These are phyloP conservation scores for Cyprinella venusta DNA, from an alignment of 2,797 vertebrate genomes.

Conservation along the genomic window DNA sequence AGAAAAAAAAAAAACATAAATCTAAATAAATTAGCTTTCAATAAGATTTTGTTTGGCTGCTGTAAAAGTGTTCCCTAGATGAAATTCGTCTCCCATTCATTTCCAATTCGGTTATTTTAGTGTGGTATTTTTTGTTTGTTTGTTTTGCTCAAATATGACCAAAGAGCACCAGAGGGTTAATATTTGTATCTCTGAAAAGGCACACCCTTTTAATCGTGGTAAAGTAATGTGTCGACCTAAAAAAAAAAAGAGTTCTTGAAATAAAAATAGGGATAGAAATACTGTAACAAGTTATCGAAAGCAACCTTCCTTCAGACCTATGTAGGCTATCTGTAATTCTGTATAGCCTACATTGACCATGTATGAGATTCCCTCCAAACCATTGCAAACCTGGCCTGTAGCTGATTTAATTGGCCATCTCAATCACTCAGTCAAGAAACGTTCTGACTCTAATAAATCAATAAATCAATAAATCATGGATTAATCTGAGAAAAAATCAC, in stretches of 20 bases:
- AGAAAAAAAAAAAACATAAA: too few relatives aligned
- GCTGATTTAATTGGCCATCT: neutral
- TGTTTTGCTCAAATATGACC: too few relatives aligned
- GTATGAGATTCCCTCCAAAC: too few relatives aligned
- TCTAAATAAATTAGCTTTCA: too few relatives aligned
- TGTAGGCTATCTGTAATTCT: neutral
- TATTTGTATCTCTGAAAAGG: slow-evolving; percentile 20
- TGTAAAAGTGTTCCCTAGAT: too few relatives aligned
- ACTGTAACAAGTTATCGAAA: neutral
- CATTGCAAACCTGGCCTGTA: neutral
- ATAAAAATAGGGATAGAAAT: neutral
- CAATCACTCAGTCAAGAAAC: neutral
- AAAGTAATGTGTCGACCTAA: neutral
- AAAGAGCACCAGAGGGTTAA: too few relatives aligned
- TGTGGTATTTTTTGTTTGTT: too few relatives aligned
- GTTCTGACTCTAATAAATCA: neutral
- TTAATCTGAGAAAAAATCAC: neutral
- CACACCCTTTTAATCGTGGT: neutral
- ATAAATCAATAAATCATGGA: neutral
- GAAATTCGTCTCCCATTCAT: too few relatives aligned
- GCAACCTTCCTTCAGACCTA: neutral
- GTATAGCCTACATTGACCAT: neutral
- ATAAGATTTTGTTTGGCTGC: too few relatives aligned
- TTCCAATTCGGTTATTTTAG: too few relatives aligned
- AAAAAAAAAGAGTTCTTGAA: neutral